Conservation (phyloP, 2,113 vertebrate species). For the Porphyrio hochstetteri region DNA sequence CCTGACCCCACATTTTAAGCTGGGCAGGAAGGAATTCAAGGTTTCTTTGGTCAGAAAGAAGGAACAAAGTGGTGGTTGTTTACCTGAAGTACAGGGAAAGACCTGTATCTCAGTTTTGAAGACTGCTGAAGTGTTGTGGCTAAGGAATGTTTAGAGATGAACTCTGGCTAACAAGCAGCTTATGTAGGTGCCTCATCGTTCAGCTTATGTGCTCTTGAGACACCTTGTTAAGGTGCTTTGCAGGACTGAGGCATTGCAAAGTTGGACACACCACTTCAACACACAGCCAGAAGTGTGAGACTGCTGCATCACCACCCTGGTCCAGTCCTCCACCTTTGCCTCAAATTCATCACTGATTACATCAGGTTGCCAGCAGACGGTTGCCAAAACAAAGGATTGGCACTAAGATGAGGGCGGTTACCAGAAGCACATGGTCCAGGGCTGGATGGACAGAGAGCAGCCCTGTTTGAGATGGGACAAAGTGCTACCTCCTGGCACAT, state of each 20-base stretch:
- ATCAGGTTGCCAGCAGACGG: not conserved
- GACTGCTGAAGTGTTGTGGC: not conserved
- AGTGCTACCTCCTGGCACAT: not conserved
- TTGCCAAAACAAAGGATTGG: not conserved
- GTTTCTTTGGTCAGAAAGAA: not conserved
- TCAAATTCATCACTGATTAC: not conserved
- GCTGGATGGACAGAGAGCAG: not conserved
- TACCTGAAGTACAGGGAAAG: not conserved
- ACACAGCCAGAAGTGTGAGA: not conserved
- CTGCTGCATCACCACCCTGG: rapidly evolving
- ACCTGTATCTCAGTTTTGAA: not conserved
- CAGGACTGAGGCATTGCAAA: not conserved
- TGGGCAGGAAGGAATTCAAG: not conserved
- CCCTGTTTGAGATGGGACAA: not conserved
- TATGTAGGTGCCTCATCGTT: not conserved
- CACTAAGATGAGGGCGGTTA: not conserved
- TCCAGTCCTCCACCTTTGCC: not conserved
- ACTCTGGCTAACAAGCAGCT: not conserved
- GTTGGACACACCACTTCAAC: not conserved
- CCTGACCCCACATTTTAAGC: not conserved
- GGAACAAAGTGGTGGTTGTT: not conserved
- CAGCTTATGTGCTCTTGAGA: not conserved
- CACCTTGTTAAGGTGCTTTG: not conserved
- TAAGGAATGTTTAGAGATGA: not conserved
- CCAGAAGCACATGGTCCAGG: not conserved